Base-by-base conservation (phyloP, 2,888 invertebrate genomes). In the Lamproptera curius region DNA sequence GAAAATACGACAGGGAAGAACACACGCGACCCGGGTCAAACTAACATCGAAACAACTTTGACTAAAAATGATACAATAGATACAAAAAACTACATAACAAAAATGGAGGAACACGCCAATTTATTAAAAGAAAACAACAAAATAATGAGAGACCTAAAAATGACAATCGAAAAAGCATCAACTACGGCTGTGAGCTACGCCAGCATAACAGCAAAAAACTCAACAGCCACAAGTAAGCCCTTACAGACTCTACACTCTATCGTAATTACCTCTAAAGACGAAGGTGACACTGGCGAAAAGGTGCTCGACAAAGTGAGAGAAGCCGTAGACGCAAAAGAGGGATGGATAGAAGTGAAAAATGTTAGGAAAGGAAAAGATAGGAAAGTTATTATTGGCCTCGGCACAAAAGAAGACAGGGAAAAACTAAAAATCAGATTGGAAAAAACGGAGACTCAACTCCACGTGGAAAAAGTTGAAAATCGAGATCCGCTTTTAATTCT, bases 401-500 rank as follows among this genome's bases (percentile, higher is more conserved):
- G 1, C 10, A 35, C 35, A 16, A 1, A 38, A 16, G 37, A 42
- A 13, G 43, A 43, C 11, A 28, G 1, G 14, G 9, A 31, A 6
- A 45, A 50, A n/a, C 15, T 37, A n/a, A 42, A 17, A 10, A 15
- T 33, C 13, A 33, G 15, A 1, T 1, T 17, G 13, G 16, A 11
- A 6, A n/a, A 15, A 3, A 16, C 1, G n/a, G 11, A 6, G 9
- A 20, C 37, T 16, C 6, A 37, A 2, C 37, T 16, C 6, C 6
- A 2, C 28, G 8, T 9, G 8, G 28, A 28, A 28, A 9, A 28
- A 6, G 9, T 28, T 10, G n/a, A 28, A 28, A 28, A 28, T n/a
- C 6, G 49, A 23, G 50, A 51, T 23, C 52, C 52, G 5, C 37
- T 54, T 1, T 14, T 56, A 0, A 31, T 53, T 6, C 34, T 55